Conservation (phyloP, 2,888 invertebrate genomes). For the Drosophila tripunctata region DNA sequence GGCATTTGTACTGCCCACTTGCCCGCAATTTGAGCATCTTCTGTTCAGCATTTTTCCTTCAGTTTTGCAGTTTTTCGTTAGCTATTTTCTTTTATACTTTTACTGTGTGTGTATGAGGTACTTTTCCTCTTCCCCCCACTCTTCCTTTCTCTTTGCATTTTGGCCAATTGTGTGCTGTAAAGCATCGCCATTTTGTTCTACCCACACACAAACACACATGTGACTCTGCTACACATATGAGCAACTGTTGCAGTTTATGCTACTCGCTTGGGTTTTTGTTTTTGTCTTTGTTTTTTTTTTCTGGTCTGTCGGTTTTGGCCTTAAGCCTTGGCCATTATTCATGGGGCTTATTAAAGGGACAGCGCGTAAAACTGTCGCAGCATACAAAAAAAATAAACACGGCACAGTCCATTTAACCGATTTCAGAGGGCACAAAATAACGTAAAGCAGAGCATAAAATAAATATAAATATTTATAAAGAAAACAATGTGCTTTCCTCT, state of each 20-base stretch:
- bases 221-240: conserved; percentile 36
- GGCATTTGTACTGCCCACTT: conserved; percentile 44
- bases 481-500: conserved; percentile 63
- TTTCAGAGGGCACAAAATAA: conserved; percentile 46
- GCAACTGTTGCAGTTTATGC: conserved; percentile 12
- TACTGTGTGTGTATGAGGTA: conserved; percentile 23
- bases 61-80: conserved; percentile 31
- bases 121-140: not conserved
- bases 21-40: conserved; percentile 47
- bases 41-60: conserved; percentile 37
- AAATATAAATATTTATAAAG: conserved; percentile 77
- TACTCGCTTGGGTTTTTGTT: not conserved
- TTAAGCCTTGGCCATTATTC: conserved; percentile 62
- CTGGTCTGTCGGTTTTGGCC: not conserved
- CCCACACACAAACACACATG: conserved; percentile 32
- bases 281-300: not conserved
- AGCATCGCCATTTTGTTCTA: conserved; percentile 39
- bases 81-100: conserved; percentile 27
- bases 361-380: conserved; percentile 57
- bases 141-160: not conserved
- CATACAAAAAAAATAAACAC: conserved; percentile 56
- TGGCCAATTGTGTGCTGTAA: conserved; percentile 39
- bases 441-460: conserved; percentile 54
- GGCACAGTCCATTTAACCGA: conserved; percentile 78
- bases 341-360: conserved; percentile 70